These are phyloP conservation scores for Hydrophis major DNA, from an alignment of 2,797 vertebrate genomes.

Conservation along the genomic window DNA sequence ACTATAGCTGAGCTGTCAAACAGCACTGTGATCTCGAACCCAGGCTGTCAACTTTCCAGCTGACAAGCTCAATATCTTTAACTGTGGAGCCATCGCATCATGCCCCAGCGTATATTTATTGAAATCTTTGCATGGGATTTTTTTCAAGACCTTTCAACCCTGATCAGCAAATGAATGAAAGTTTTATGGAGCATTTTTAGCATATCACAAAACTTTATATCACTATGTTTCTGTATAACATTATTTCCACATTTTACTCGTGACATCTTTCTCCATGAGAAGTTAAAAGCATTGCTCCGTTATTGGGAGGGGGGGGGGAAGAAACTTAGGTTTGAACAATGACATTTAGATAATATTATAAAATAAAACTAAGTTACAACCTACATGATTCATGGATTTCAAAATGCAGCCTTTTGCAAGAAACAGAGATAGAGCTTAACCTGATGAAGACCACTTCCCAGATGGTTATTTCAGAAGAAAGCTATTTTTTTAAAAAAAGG, in stretches of 20 bases:
- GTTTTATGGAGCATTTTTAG: conserved; percentile 14
- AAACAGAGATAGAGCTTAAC: neutral
- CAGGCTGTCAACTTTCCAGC: neutral
- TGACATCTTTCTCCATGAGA: conserved; percentile 3
- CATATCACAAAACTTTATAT: conserved; percentile 10
- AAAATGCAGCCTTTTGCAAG: conserved; percentile 14
- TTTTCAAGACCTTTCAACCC: neutral
- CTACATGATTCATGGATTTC: neutral
- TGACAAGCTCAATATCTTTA: neutral
- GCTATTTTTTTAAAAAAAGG: neutral
- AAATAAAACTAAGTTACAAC: conserved; percentile 23
- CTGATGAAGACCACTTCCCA: neutral
- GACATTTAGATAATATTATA: conserved; percentile 9
- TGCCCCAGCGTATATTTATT: neutral
- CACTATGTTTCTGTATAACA: neutral
- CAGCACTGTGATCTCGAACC: neutral
- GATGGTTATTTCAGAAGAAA: neutral
- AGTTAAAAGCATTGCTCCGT: neutral
- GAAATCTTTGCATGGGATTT: neutral
- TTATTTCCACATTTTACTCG: neutral
- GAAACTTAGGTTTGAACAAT: neutral
- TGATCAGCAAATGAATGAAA: conserved; percentile 17
- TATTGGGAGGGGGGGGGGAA: neutral
- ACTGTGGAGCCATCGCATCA: neutral
- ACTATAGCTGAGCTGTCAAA: neutral